Evolutionary conservation across 2,888 invertebrate species (phyloP).

Genomic region (Esperia sulphurella): DNA sequence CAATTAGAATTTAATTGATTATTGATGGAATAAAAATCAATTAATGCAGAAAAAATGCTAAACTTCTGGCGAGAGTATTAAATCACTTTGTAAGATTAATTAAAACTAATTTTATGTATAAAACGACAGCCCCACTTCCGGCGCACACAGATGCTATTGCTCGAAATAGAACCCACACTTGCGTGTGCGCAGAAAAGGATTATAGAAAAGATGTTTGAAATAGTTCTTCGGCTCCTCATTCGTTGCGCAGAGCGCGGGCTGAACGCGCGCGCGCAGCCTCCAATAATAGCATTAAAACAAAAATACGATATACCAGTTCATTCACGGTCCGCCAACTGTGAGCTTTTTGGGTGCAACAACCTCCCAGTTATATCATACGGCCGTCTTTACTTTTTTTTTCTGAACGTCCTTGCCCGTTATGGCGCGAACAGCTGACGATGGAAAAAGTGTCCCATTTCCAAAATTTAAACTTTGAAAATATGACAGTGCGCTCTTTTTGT

Average conservation of each 20-base stretch:
- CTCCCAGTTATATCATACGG: slow-evolving; percentile 47
- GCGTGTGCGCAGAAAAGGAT: slow-evolving; percentile 64
- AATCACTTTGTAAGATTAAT: slow-evolving; percentile 10
- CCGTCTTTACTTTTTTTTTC: slow-evolving; percentile 35
- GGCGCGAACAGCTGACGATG: slow-evolving; percentile 52
- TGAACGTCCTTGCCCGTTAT: slow-evolving; percentile 55
- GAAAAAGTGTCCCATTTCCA: slow-evolving; percentile 1
- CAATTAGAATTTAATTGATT: background rate
- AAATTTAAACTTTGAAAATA: background rate
- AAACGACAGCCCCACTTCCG: slow-evolving; percentile 45
- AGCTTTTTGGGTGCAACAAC: slow-evolving; percentile 53
- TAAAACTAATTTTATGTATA: slow-evolving; percentile 35
- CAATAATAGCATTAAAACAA: slow-evolving; percentile 27
- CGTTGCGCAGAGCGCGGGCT: slow-evolving; percentile 60
- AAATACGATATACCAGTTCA: slow-evolving; percentile 54
- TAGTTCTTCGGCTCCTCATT: slow-evolving; percentile 73
- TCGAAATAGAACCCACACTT: slow-evolving; percentile 41
- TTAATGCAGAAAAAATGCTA: background rate
- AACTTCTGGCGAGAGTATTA: slow-evolving; percentile 3
- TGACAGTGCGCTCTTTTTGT: background rate
- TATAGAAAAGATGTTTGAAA: slow-evolving; percentile 74
- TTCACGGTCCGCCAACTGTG: slow-evolving; percentile 55
- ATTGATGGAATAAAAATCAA: background rate
- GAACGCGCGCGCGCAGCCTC: slow-evolving; percentile 54
- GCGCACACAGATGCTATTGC: slow-evolving; percentile 48